Evolutionary conservation across 1,140 invertebrate species (phyloP).

Genomic region (Acromyrmex heyeri): DNA sequence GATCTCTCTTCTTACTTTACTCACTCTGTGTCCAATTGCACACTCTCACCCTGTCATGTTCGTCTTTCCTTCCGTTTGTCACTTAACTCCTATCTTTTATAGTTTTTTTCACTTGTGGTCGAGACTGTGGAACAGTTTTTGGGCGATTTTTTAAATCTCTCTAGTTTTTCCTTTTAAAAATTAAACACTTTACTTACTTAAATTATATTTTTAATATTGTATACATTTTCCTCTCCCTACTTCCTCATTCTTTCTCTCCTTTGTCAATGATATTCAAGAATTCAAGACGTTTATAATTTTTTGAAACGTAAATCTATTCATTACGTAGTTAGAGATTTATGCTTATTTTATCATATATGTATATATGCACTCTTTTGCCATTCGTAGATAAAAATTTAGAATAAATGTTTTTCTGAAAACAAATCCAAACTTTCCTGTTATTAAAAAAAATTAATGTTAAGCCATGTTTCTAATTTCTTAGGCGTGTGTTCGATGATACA

Average conservation of each 20-base stretch:
- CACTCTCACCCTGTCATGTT: neutral
- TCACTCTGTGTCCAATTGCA: neutral
- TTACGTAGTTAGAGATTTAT: too few relatives aligned
- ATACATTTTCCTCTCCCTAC: neutral
- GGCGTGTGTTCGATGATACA: too few relatives aligned
- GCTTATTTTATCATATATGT: too few relatives aligned
- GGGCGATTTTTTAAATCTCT: neutral
- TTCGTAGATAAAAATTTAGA: neutral
- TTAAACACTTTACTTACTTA: neutral
- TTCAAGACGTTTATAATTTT: neutral
- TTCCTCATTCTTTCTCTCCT: neutral
- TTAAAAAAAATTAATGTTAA: too few relatives aligned
- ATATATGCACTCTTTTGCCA: neutral
- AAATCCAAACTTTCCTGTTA: neutral
- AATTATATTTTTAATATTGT: constrained; percentile 15
- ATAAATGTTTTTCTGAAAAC: neutral
- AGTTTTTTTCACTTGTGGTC: neutral
- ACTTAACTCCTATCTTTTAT: neutral
- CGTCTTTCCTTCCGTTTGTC: neutral
- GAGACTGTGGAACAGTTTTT: neutral
- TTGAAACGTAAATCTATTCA: too few relatives aligned
- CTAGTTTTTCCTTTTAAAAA: neutral
- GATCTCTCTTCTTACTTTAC: constrained; percentile 16
- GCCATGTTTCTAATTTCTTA: too few relatives aligned
- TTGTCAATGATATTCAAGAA: neutral